Conservation (phyloP, 2,888 invertebrate species). For the Dichetophora obliterata region DNA sequence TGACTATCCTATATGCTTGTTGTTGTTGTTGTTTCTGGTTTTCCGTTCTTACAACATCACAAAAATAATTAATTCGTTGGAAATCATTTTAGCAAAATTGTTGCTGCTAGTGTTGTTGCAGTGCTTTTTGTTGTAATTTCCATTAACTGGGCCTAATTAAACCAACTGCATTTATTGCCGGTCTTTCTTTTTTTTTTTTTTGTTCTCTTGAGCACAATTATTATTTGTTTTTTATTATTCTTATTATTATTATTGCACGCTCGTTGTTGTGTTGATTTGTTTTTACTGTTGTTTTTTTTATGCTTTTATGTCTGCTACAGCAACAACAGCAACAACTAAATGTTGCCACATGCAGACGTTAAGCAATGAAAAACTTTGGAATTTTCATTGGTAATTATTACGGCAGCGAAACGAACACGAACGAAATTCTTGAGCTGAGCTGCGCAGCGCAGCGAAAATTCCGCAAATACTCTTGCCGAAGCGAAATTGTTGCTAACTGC, state of each 20-base stretch:
- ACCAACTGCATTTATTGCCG: neutral
- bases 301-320: neutral
- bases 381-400: constrained; percentile 49
- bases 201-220: neutral
- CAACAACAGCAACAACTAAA: neutral
- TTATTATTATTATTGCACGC: neutral
- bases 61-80: constrained; percentile 27
- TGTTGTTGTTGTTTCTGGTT: no score
- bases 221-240: constrained; percentile 9
- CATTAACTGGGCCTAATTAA: constrained; percentile 36
- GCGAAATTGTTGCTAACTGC: neutral
- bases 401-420: constrained; percentile 43
- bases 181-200: neutral
- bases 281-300: neutral
- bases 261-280: neutral
- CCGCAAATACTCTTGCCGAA: constrained; percentile 21
- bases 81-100: constrained; percentile 20
- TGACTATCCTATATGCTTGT: no score
- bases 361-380: constrained; percentile 41
- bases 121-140: constrained; percentile 3
- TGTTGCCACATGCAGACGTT: constrained; percentile 21
- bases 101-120: constrained; percentile 3
- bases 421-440: constrained; percentile 37
- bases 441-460: constrained; percentile 21
- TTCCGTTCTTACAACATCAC: no score